A percentile compares a stretch with the other conserved stretches of the same genome.
These are phyloP conservation scores for Heterocephalus glaber DNA, from an alignment of 2,113 vertebrate genomes.

Conservation along the genomic window DNA sequence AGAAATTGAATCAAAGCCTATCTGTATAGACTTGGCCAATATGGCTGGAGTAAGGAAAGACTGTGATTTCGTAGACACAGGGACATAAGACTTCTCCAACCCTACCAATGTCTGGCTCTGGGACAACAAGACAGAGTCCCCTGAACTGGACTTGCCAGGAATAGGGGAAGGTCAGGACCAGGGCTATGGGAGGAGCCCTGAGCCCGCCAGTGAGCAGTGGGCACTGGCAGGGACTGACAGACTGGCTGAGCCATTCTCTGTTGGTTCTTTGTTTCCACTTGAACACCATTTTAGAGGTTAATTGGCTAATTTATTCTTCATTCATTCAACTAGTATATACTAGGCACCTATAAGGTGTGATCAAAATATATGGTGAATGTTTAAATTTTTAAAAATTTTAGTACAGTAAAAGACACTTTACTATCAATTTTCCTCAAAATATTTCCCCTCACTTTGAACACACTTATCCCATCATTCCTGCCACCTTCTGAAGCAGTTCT, in stretches of 20 bases:
- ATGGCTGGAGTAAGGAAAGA: background rate
- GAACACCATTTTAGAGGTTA: conserved; percentile 6
- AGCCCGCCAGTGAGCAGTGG: background rate
- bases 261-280: conserved; percentile 25
- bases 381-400: too few species aligned
- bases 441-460: background rate
- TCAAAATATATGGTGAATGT: too few species aligned
- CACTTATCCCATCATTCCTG: background rate
- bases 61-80: background rate
- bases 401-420: too few species aligned
- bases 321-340: background rate
- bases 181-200: background rate
- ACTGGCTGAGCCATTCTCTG: background rate
- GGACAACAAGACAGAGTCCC: background rate
- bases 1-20: background rate
- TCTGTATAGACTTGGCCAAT: background rate
- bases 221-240: background rate
- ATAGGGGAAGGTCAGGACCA: background rate
- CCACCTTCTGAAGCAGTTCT: background rate
- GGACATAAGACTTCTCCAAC: background rate
- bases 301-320: background rate
- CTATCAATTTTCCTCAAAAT: background rate
- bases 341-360: background rate
- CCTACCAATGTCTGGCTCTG: background rate
- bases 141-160: background rate